These are phyloP conservation scores for Drosophila histrio DNA, from an alignment of 2,888 invertebrate species.

Conservation along the genomic window DNA sequence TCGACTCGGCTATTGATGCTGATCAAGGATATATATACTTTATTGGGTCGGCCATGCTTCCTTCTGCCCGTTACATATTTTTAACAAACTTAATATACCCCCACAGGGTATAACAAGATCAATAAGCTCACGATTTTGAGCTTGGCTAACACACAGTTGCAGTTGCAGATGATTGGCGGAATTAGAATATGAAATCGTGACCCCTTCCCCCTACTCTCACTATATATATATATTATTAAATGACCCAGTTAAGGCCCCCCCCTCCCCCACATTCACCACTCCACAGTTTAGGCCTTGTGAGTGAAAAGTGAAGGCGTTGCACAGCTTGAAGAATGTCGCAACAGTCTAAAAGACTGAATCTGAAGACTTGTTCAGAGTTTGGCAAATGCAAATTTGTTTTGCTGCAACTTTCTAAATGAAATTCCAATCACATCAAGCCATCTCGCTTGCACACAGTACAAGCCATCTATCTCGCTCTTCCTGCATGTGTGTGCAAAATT, in stretches of 20 bases:
- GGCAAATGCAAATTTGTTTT: constrained; percentile 73
- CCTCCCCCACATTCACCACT: too few species aligned
- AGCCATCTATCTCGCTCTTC: constrained; percentile 10
- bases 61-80: too few species aligned
- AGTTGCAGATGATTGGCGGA: constrained; percentile 79
- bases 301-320: constrained; percentile 77
- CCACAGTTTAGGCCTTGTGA: constrained; percentile 36
- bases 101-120: too few species aligned
- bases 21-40: too few species aligned
- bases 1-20: too few species aligned
- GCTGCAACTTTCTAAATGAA: constrained; percentile 77
- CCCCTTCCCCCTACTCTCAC: background rate
- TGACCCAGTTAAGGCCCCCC: constrained; percentile 73
- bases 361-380: constrained; percentile 60
- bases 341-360: constrained; percentile 17
- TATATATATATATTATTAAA: constrained; percentile 81
- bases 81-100: too few species aligned
- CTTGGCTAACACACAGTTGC: constrained; percentile 60
- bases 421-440: constrained; percentile 57
- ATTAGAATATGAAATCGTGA: constrained; percentile 80
- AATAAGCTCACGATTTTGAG: constrained; percentile 56
- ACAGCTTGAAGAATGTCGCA: constrained; percentile 72
- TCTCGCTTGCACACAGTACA: constrained; percentile 19
- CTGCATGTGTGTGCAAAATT: constrained; percentile 74
- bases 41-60: too few species aligned